Conservation (phyloP, 1,140 invertebrate species). For the Latrodectus geometricus region DNA sequence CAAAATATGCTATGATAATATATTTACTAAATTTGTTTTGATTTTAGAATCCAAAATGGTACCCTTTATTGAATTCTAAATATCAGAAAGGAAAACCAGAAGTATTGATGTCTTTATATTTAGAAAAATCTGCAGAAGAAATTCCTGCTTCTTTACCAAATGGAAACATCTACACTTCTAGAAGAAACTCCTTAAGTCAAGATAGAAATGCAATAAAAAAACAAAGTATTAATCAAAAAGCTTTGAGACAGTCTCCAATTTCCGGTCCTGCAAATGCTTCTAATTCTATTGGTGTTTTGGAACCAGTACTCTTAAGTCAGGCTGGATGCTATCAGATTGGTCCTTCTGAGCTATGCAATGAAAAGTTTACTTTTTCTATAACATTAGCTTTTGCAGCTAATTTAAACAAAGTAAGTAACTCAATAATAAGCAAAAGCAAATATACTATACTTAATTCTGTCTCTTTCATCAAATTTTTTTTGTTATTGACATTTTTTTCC, state of each 20-base stretch:
- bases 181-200: slow-evolving; percentile 30
- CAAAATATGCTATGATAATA: no score
- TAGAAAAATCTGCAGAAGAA: slow-evolving; percentile 68
- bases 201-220: slow-evolving; percentile 35
- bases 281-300: slow-evolving; percentile 62
- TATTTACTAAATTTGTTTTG: no score
- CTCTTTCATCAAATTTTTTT: background rate
- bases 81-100: slow-evolving; percentile 71
- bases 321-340: slow-evolving; percentile 71
- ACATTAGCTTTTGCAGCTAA: slow-evolving; percentile 70
- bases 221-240: no score
- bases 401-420: slow-evolving; percentile 67
- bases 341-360: slow-evolving; percentile 66
- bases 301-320: slow-evolving; percentile 68
- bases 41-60: slow-evolving; percentile 65
- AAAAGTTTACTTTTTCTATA: slow-evolving; percentile 69
- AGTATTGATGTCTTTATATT: slow-evolving; percentile 68
- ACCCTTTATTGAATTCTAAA: slow-evolving; percentile 71
- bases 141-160: slow-evolving; percentile 17
- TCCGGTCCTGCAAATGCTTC: background rate
- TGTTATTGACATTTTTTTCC: background rate
- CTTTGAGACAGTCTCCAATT: background rate
- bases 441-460: no score
- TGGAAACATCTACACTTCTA: slow-evolving; percentile 20
- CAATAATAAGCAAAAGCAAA: no score